phyloP scores from a whole-genome alignment of 2,797 vertebrate genomes.

The Labroides dimidiatus region DNA sequence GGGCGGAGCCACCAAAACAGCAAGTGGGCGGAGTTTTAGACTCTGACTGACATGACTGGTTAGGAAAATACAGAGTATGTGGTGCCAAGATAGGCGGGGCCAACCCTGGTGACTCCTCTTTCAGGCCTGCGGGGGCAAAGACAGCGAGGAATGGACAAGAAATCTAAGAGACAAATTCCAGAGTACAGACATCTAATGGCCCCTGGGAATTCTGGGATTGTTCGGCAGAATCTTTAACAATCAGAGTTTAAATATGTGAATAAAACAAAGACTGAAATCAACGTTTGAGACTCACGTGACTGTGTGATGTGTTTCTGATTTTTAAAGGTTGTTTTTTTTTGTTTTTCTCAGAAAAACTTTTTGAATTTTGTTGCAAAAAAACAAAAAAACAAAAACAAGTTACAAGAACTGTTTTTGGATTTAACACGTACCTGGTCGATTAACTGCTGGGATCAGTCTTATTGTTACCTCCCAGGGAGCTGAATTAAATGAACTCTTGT shows the following conservation, averaged over 20 bases:
- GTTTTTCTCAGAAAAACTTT: no score
- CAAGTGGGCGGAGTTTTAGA: conserved; percentile 35
- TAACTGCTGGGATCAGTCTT: no score
- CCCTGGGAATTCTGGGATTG: background rate
- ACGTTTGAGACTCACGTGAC: no score
- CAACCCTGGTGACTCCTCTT: conserved; percentile 9
- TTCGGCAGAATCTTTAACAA: background rate
- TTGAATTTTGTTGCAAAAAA: no score
- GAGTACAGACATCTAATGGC: no score
- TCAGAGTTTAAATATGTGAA: background rate
- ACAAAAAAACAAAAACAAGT: no score
- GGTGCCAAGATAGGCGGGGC: conserved; percentile 35
- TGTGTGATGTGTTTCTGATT: background rate
- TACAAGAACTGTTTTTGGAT: no score
- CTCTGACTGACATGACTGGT: conserved; percentile 23
- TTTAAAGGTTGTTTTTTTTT: background rate
- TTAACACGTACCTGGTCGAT: no score
- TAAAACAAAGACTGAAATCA: background rate
- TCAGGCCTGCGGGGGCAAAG: background rate
- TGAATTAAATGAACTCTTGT: no score
- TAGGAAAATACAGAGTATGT: conserved; percentile 46
- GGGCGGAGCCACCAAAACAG: conserved; percentile 42
- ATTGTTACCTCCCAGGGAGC: no score
- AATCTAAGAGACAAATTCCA: background rate
- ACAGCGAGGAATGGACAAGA: background rate